Evolutionary conservation across 2,113 vertebrate species (phyloP).

Genomic region (Uria lomvia): DNA sequence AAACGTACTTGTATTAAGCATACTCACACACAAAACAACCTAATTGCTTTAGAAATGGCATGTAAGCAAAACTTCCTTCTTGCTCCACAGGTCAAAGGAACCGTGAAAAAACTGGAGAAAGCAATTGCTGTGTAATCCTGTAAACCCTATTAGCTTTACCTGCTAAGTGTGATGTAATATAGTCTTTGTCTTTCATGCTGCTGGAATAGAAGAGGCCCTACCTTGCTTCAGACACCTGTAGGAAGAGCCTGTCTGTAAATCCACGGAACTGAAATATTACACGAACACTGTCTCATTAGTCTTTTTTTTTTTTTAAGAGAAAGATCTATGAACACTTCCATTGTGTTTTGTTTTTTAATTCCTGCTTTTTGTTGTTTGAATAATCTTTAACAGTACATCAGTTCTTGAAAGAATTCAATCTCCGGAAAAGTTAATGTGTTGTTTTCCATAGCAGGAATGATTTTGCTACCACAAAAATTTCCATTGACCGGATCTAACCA

Average conservation of each 20-base stretch:
- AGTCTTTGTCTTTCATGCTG: slow-evolving; percentile 82
- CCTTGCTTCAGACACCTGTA: slow-evolving; percentile 71
- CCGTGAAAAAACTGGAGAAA: slow-evolving; percentile 97
- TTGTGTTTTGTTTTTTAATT: slow-evolving; percentile 30
- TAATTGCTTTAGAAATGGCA: neutral
- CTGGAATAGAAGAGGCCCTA: slow-evolving; percentile 75
- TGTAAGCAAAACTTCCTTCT: slow-evolving; percentile 17
- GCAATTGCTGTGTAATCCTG: slow-evolving; percentile 99
- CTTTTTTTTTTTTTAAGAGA: slow-evolving; percentile 18
- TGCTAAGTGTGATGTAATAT: slow-evolving; percentile 75
- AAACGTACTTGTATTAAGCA: neutral
- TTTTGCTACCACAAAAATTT: slow-evolving; percentile 67
- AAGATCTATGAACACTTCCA: slow-evolving; percentile 69
- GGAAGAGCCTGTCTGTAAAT: slow-evolving; percentile 73
- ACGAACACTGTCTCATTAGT: slow-evolving; percentile 62
- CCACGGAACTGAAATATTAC: slow-evolving; percentile 70
- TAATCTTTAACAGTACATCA: slow-evolving; percentile 60
- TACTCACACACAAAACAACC: neutral
- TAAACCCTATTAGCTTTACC: slow-evolving; percentile 76
- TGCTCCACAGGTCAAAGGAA: slow-evolving; percentile 91
- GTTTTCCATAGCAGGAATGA: slow-evolving; percentile 63
- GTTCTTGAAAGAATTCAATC: slow-evolving; percentile 67
- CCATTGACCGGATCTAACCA: slow-evolving; percentile 65
- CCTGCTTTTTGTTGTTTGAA: slow-evolving; percentile 65
- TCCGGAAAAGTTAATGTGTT: slow-evolving; percentile 51